These are phyloP conservation scores for Trogon melanurus DNA, from an alignment of 2,113 vertebrate species.

Conservation along the genomic window DNA sequence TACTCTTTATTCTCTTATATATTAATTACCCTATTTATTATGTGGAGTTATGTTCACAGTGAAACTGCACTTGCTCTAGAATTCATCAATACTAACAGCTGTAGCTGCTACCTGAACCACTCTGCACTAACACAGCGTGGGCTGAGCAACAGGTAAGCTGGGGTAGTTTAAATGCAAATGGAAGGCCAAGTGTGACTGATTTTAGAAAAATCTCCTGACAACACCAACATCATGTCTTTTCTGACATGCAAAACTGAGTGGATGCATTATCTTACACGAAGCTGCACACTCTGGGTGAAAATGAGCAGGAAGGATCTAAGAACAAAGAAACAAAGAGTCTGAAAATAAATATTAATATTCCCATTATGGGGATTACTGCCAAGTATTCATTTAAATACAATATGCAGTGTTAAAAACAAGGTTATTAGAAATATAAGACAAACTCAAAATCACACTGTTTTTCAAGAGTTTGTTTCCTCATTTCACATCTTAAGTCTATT, in stretches of 20 bases:
- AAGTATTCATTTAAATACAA: not conserved
- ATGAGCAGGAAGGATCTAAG: not conserved
- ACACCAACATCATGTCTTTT: not conserved
- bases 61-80: not conserved
- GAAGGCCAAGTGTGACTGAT: not conserved
- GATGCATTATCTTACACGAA: not conserved
- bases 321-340: not conserved
- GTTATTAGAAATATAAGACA: not conserved
- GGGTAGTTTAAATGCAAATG: not conserved
- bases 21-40: not conserved
- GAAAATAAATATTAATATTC: not conserved
- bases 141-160: not conserved
- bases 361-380: not conserved
- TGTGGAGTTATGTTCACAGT: not conserved
- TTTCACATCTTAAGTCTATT: not conserved
- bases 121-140: fast-evolving
- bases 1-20: not conserved
- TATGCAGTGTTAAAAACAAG: not conserved
- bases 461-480: not conserved
- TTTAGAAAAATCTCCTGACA: not conserved
- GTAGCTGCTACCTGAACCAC: not conserved
- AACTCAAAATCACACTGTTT: not conserved
- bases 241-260: not conserved
- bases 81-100: not conserved
- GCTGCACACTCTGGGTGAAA: not conserved